A percentile compares a stretch with the other conserved stretches of the same genome.
Conservation (phyloP, 2,113 vertebrate genomes). For the Gymnarchus niloticus region DNA sequence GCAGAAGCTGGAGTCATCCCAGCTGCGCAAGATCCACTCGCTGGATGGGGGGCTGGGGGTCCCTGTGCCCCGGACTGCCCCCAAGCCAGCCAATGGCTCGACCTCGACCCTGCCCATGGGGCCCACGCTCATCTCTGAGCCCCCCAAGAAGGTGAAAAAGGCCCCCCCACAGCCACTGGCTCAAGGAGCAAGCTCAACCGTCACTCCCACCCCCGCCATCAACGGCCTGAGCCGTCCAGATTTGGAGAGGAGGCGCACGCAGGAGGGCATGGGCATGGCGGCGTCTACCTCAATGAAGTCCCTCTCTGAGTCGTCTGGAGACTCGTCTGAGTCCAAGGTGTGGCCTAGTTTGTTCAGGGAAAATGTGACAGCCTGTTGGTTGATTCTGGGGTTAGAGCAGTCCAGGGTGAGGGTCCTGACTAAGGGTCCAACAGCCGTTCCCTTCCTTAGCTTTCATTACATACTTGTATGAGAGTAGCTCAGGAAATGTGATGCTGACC, state of each 20-base stretch:
- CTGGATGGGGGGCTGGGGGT: slow-evolving; percentile 74
- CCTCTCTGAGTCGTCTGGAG: slow-evolving; percentile 52
- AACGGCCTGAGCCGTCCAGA: slow-evolving; percentile 42
- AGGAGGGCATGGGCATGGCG: slow-evolving; percentile 51
- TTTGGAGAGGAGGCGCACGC: slow-evolving; percentile 49
- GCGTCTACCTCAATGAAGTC: slow-evolving; percentile 71
- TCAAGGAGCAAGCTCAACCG: slow-evolving; percentile 4
- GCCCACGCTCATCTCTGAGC: slow-evolving; percentile 55
- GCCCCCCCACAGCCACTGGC: slow-evolving; percentile 45
- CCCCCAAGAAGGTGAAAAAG: slow-evolving; percentile 72
- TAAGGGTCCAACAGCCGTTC: neutral
- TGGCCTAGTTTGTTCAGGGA: neutral
- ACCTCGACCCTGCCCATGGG: slow-evolving; percentile 33
- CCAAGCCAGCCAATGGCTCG: slow-evolving; percentile 55
- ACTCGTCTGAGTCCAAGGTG: slow-evolving; percentile 59
- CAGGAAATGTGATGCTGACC: no score
- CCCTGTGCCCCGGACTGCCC: slow-evolving; percentile 51
- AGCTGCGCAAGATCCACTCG: slow-evolving; percentile 58
- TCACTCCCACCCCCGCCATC: slow-evolving; percentile 48
- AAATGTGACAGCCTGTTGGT: neutral
- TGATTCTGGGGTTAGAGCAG: no score
- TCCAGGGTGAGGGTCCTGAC: no score
- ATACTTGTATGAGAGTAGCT: no score
- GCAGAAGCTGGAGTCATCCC: slow-evolving; percentile 65
- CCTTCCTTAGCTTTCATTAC: neutral